Evolutionary conservation across 2,113 vertebrate genomes (phyloP), one percentile per base, ranked within the genome.

Genomic region (Pollachius pollachius): DNA sequence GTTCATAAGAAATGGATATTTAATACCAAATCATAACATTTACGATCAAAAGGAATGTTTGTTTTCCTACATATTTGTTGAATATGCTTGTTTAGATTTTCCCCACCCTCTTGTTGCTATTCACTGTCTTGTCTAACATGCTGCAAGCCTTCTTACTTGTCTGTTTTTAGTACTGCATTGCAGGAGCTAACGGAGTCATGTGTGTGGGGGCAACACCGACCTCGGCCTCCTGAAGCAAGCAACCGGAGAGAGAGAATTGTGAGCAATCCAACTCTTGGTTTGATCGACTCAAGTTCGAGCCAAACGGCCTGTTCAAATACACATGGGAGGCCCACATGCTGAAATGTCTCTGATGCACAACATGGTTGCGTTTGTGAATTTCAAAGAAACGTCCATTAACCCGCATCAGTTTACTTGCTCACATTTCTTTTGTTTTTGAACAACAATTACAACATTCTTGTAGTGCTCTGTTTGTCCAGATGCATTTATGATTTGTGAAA

Each of bases 101-200:
- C 41, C 41, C 8, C 0, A 48, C 12, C 41, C 41, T 48, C 41
- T 12, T 12, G 41, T 48, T 48, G 8, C 61, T 62, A 34, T 17
- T 21, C 67, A 63, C 59, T 67, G 59, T 60, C 68, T 71, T 70
- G 67, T 74, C 69, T 64, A 27, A 71, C 81, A 83, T 73, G 72
- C 79, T 74, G 82, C 82, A 81, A 90, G 84, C 81, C 79, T 30
- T 78, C 73, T 79, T 74, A 65, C 83, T 79, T 86, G 81, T 88
- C 82, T 89, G 82, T 85, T 88, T 75, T 76, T 78, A 85, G 80
- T 72, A 69, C 78, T 88, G 89, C 89, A 78, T 74, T 86, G 84
- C 84, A 80, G 89, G 87, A 91, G 90, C 84, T 79, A 83, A 85
- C 58, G 70, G 76, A 86, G 85, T 30, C 78, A 71, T 75, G 77